Conservation (phyloP, 2,113 vertebrate species). For the Sitta europaea region DNA sequence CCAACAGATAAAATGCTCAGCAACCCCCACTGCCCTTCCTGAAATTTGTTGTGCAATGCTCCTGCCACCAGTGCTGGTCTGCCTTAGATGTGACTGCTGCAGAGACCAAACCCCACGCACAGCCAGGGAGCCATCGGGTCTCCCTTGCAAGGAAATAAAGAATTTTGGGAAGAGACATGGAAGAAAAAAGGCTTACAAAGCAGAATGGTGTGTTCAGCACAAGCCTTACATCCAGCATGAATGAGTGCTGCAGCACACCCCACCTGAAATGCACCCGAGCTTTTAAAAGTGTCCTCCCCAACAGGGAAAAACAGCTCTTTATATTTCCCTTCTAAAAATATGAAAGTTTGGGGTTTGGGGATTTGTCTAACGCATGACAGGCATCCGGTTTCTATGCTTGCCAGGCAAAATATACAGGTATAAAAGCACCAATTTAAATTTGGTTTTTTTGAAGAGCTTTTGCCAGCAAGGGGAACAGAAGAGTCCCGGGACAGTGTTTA, state of each 20-base stretch:
- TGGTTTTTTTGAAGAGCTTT: not conserved
- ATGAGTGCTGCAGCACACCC: not conserved
- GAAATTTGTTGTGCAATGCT: conserved; percentile 24
- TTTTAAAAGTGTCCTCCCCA: not conserved
- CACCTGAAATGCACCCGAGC: not conserved
- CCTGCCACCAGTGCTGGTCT: not conserved
- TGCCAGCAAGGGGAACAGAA: not conserved
- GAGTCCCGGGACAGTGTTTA: not conserved
- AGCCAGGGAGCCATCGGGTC: not conserved
- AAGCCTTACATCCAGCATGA: not conserved
- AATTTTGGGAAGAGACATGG: not conserved
- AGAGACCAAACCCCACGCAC: not conserved
- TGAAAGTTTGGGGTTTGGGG: no score
- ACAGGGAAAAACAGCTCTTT: fast-evolving
- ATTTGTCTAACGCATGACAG: not conserved
- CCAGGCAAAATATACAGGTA: not conserved
- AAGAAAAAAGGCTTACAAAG: not conserved
- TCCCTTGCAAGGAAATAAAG: not conserved
- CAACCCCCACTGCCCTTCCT: not conserved
- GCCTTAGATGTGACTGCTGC: not conserved
- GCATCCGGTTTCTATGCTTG: not conserved
- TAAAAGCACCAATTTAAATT: not conserved
- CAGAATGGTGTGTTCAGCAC: not conserved
- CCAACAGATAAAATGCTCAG: not conserved
- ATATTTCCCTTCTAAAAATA: not conserved